Evolutionary conservation across 2,113 vertebrate genomes (phyloP).

Genomic region (Cochlearius cochlearius): DNA sequence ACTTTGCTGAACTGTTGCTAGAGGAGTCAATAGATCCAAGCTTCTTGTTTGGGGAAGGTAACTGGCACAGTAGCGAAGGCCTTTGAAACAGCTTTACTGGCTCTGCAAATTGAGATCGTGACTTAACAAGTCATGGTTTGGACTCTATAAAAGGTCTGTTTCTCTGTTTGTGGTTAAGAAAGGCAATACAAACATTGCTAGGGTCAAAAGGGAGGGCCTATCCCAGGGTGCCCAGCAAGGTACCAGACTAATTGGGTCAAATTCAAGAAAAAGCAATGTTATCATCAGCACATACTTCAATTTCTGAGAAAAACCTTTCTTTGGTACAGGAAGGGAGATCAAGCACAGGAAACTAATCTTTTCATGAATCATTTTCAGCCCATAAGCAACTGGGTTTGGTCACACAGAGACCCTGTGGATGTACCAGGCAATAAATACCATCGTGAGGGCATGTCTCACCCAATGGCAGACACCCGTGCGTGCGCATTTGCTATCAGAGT

Average conservation of each 20-base stretch:
- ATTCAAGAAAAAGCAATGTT: neutral
- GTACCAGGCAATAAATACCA: neutral
- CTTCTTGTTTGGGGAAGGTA: neutral
- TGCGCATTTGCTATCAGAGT: neutral
- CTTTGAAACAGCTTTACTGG: neutral
- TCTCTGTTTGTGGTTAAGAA: neutral
- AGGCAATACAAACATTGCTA: neutral
- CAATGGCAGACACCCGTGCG: neutral
- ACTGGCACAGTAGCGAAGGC: neutral
- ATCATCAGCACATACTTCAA: neutral
- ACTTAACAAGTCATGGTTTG: neutral
- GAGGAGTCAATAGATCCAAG: neutral
- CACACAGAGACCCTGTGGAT: fast-evolving
- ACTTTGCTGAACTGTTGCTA: neutral
- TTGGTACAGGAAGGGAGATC: neutral
- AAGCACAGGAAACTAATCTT: neutral
- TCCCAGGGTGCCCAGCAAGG: neutral
- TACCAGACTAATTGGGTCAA: neutral
- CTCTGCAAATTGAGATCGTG: neutral
- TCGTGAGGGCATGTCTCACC: neutral
- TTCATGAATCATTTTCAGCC: neutral
- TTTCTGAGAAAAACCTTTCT: neutral
- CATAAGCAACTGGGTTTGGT: neutral
- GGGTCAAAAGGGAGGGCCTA: neutral
- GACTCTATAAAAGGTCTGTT: neutral